A percentile compares a stretch with the other conserved stretches of the same genome.
Conservation (phyloP, 2,888 invertebrate species). For the Agonum fuliginosum region DNA sequence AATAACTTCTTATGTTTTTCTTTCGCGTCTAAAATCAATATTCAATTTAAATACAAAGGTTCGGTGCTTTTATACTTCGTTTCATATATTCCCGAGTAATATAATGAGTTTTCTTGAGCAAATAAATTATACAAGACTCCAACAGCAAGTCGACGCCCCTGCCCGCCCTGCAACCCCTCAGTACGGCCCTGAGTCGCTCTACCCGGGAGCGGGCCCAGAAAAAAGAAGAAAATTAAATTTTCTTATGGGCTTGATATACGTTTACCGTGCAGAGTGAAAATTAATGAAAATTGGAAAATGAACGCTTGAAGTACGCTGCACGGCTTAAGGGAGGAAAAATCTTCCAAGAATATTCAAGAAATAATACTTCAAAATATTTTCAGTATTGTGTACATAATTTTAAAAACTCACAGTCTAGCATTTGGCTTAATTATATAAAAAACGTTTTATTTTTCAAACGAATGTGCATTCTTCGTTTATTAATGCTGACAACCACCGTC, state of each 20-base stretch:
- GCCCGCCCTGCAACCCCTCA: neutral
- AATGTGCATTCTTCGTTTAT: too few species aligned
- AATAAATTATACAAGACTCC: conserved; percentile 60
- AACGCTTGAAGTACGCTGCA: conserved; percentile 37
- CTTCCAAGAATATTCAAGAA: neutral
- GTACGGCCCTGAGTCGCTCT: conserved; percentile 6
- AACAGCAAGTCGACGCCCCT: conserved; percentile 32
- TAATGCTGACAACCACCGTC: too few species aligned
- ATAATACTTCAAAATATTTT: neutral
- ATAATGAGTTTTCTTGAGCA: conserved; percentile 59
- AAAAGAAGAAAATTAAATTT: conserved; percentile 59
- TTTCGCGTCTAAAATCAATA: conserved; percentile 50
- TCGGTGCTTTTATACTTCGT: conserved; percentile 54
- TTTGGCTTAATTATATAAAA: too few species aligned
- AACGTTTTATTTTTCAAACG: too few species aligned
- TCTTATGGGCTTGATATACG: conserved; percentile 57
- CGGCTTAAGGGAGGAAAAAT: conserved; percentile 23
- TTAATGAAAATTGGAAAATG: conserved; percentile 60
- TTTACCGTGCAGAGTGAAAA: conserved; percentile 57
- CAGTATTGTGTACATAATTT: neutral
- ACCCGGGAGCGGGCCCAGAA: conserved; percentile 20
- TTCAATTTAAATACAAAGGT: conserved; percentile 59
- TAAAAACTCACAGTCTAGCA: neutral
- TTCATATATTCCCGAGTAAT: conserved; percentile 58
- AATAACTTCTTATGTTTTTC: conserved; percentile 53